Percentiles rank a stretch among this genome's conserved stretches.
phyloP scores from a whole-genome alignment of 2,797 vertebrate genomes.

The Mus caroli region DNA sequence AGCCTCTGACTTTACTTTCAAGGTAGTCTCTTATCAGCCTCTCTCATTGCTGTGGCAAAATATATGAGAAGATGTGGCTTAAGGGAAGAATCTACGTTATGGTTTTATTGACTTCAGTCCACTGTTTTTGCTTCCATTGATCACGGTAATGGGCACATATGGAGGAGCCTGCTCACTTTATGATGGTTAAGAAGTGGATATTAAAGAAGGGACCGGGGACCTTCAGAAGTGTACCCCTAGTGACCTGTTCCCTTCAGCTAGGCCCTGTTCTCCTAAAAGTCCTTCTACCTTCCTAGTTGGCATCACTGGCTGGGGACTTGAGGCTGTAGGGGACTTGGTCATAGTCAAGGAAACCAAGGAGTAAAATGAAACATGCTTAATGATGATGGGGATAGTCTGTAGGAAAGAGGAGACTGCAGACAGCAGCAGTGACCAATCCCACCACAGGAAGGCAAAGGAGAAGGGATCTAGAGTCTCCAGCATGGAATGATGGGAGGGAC shows the following conservation, averaged over 20 bases:
- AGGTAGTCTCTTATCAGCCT: not conserved
- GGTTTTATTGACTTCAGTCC: not conserved
- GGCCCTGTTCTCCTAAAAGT: not conserved
- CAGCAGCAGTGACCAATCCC: too few relatives aligned
- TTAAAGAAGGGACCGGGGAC: not conserved
- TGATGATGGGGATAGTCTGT: not conserved
- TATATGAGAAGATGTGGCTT: not conserved
- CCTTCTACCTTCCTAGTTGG: not conserved
- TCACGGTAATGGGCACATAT: not conserved
- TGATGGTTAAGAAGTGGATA: not conserved
- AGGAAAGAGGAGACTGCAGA: not conserved
- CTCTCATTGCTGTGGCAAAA: not conserved
- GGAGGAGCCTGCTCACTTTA: not conserved
- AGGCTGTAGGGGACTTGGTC: not conserved
- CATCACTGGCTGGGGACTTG: not conserved
- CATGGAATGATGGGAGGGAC: accelerated
- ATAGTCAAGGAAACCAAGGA: not conserved
- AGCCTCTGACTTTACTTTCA: not conserved
- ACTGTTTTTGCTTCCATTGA: not conserved
- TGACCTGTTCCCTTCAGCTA: too few relatives aligned
- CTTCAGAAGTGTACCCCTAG: too few relatives aligned
- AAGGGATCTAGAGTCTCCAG: not conserved
- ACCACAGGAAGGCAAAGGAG: not conserved
- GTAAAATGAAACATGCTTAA: not conserved
- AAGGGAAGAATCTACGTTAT: not conserved